A percentile compares a stretch with the other conserved stretches of the same genome.
Evolutionary conservation across 2,113 vertebrate species (phyloP).

Genomic region (Rutilus rutilus): DNA sequence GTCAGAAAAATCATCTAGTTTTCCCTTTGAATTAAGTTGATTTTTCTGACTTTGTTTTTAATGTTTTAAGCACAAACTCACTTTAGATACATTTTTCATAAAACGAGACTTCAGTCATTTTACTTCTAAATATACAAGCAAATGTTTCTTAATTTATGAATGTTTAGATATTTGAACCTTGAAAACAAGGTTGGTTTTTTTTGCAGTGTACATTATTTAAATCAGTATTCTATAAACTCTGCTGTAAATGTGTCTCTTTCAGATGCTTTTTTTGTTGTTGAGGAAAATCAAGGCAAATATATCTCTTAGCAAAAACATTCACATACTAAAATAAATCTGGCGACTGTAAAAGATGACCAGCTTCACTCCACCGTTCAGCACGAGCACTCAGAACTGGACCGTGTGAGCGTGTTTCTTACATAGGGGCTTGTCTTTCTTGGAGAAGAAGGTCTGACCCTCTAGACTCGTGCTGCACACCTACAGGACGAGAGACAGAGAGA

Average conservation of each 20-base stretch:
- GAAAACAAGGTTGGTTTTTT: too few relatives aligned
- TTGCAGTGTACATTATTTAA: not conserved
- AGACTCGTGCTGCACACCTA: constrained; percentile 90
- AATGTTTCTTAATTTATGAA: too few relatives aligned
- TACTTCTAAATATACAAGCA: too few relatives aligned
- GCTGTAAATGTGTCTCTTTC: too few relatives aligned
- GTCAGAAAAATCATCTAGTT: too few relatives aligned
- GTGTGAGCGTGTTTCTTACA: constrained; percentile 98
- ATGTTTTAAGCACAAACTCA: too few relatives aligned
- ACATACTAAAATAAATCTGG: constrained; percentile 25
- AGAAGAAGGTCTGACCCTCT: constrained; percentile 96
- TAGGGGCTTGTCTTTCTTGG: constrained; percentile 96
- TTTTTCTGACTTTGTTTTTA: too few relatives aligned
- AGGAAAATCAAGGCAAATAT: not conserved
- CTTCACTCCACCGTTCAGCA: too few relatives aligned
- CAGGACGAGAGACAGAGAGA: constrained; percentile 36
- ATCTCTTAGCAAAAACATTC: constrained; percentile 38
- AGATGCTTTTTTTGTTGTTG: not conserved
- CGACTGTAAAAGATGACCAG: constrained; percentile 26
- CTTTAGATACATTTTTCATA: too few relatives aligned
- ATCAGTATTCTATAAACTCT: not conserved
- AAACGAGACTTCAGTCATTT: too few relatives aligned
- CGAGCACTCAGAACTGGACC: constrained; percentile 82
- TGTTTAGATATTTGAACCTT: too few relatives aligned
- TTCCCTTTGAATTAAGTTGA: too few relatives aligned